Percentiles rank a stretch among this genome's conserved stretches.
phyloP scores from a whole-genome alignment of 2,113 vertebrate species.

The Podarcis muralis region DNA sequence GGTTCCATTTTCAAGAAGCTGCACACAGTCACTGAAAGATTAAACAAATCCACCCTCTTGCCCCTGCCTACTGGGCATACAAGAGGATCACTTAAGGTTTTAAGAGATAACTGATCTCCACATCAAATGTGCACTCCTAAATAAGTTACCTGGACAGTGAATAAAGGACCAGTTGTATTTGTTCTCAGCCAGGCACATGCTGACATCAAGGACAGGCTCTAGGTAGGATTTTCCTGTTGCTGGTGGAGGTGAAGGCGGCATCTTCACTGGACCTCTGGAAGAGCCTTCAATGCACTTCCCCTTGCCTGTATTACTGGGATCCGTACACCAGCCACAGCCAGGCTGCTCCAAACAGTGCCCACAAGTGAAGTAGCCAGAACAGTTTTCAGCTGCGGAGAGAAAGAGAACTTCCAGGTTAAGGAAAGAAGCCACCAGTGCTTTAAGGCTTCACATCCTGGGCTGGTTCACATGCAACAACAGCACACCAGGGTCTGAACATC shows the following conservation, averaged over 20 bases:
- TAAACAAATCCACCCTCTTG: too few relatives aligned
- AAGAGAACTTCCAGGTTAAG: background rate
- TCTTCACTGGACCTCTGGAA: constrained; percentile 87
- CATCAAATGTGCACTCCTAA: rapidly evolving
- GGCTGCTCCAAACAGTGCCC: constrained; percentile 94
- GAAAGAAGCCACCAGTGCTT: rapidly evolving
- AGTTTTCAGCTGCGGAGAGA: constrained; percentile 87
- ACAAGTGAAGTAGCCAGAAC: constrained; percentile 94
- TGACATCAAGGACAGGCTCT: constrained; percentile 87
- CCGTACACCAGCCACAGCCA: constrained; percentile 95
- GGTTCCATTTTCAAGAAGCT: background rate
- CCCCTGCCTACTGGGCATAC: too few relatives aligned
- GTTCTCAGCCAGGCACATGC: constrained; percentile 85
- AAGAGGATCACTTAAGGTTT: background rate
- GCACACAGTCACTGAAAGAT: too few relatives aligned
- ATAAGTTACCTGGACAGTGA: constrained; percentile 88
- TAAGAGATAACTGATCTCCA: background rate
- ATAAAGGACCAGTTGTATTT: constrained; percentile 96
- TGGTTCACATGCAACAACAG: too few relatives aligned
- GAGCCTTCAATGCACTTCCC: constrained; percentile 95
- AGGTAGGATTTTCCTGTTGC: constrained; percentile 68
- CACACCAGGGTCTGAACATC: background rate
- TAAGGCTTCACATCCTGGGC: background rate
- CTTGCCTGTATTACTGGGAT: constrained; percentile 92
- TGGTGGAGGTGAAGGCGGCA: constrained; percentile 69